Percentiles rank a stretch among this genome's conserved stretches.
These are phyloP conservation scores for Tachina lurida DNA, from an alignment of 2,888 invertebrate species.

Conservation along the genomic window DNA sequence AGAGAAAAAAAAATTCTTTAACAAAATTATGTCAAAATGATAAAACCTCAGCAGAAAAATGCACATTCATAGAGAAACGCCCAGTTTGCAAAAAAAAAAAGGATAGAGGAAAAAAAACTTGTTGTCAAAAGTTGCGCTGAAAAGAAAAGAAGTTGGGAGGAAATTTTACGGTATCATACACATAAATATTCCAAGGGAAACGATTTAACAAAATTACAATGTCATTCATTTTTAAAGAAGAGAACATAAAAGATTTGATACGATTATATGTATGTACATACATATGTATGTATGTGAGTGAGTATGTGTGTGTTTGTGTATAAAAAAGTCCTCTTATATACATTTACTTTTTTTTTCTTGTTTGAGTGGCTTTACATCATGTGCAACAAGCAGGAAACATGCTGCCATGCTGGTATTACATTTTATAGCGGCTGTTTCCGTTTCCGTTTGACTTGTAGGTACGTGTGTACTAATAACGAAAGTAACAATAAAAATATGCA, in stretches of 20 bases:
- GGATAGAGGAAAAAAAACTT: not conserved
- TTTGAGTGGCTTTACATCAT: slow-evolving; percentile 71
- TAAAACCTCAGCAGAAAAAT: slow-evolving; percentile 53
- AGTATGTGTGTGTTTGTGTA: slow-evolving; percentile 7
- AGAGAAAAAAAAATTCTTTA: slow-evolving; percentile 32
- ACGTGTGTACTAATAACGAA: slow-evolving; percentile 61
- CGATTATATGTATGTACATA: not conserved
- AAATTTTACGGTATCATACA: slow-evolving; percentile 47
- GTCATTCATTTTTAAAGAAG: slow-evolving; percentile 58
- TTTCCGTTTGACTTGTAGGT: slow-evolving; percentile 74
- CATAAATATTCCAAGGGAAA: slow-evolving; percentile 60
- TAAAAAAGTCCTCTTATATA: slow-evolving; percentile 32
- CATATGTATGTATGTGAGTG: not conserved
- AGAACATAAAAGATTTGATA: slow-evolving; percentile 27
- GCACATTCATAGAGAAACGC: slow-evolving; percentile 53
- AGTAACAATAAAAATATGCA: slow-evolving; percentile 39
- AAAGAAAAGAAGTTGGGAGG: slow-evolving; percentile 2
- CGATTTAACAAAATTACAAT: slow-evolving; percentile 70
- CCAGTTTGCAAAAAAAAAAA: slow-evolving; percentile 43
- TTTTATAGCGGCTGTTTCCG: slow-evolving; percentile 73
- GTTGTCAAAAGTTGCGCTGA: slow-evolving; percentile 37
- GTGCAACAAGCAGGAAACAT: slow-evolving; percentile 72
- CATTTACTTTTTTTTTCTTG: slow-evolving; percentile 46
- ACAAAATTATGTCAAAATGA: slow-evolving; percentile 56
- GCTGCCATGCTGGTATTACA: slow-evolving; percentile 72